These are phyloP conservation scores for Heliconius charithonia DNA, from an alignment of 2,888 invertebrate species.

Conservation along the genomic window DNA sequence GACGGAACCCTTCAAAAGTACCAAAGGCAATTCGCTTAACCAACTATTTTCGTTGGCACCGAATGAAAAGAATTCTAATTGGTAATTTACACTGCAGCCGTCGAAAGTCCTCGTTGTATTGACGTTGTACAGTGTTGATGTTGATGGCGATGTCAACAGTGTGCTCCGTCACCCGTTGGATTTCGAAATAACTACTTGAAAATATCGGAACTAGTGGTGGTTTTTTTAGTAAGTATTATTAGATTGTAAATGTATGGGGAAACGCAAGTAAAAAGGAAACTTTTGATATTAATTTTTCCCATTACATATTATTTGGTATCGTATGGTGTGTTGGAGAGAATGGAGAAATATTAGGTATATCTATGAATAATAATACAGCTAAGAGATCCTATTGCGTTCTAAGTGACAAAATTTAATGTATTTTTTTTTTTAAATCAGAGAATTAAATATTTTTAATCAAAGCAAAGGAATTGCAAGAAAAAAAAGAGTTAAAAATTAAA, in stretches of 20 bases:
- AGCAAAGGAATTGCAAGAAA: not conserved
- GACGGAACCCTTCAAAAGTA: conserved; percentile 50
- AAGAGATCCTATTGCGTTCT: too few species aligned
- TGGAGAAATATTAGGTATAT: too few species aligned
- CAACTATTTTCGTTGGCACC: conserved; percentile 53
- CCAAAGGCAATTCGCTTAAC: conserved; percentile 42
- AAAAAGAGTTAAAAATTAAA: not conserved
- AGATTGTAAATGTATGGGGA: not conserved
- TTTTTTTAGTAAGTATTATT: conserved; percentile 2
- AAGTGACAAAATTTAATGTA: too few species aligned
- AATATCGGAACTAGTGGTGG: conserved; percentile 18
- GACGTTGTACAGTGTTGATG: conserved; percentile 43
- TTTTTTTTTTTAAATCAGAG: too few species aligned
- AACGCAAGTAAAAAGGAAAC: not conserved
- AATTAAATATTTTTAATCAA: not conserved
- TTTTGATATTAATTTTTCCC: too few species aligned
- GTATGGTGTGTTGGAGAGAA: too few species aligned
- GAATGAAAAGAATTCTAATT: conserved; percentile 67
- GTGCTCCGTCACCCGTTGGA: conserved; percentile 37
- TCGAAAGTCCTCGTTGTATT: conserved; percentile 43
- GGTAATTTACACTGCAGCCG: conserved; percentile 61
- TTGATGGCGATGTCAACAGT: conserved; percentile 43
- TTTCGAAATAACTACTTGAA: conserved; percentile 37
- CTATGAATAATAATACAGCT: too few species aligned
- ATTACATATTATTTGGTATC: too few species aligned